Percentiles rank a stretch among this genome's conserved stretches.
Conservation (phyloP, 2,888 invertebrate genomes). For the Zygogramma bicolorata region DNA sequence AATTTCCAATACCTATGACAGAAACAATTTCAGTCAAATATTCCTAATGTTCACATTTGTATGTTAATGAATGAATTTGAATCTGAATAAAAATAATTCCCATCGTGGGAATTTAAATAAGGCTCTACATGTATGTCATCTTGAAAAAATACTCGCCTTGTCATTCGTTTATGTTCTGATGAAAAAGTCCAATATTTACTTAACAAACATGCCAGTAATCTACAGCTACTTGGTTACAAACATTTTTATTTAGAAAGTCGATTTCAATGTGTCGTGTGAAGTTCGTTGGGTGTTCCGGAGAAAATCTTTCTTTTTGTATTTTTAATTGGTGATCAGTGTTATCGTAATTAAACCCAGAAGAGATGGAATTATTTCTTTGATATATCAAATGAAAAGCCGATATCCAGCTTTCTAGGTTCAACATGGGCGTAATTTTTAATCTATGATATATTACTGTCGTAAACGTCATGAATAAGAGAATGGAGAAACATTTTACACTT, state of each 20-base stretch:
- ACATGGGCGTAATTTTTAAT: neutral
- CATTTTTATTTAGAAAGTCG: constrained; percentile 18
- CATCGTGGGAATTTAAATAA: constrained; percentile 40
- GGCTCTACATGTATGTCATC: constrained; percentile 33
- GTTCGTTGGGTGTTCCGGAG: neutral
- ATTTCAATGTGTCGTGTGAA: constrained; percentile 2
- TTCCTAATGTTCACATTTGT: constrained; percentile 33
- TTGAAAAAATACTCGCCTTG: constrained; percentile 32
- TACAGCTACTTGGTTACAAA: constrained; percentile 15
- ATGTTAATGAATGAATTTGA: constrained; percentile 37
- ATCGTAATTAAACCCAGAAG: neutral
- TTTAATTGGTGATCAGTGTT: neutral
- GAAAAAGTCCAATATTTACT: constrained; percentile 35
- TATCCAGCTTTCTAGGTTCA: neutral
- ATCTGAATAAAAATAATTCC: constrained; percentile 37
- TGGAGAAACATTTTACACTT: too few species aligned
- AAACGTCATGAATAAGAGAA: neutral
- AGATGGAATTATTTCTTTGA: neutral
- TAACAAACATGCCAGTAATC: constrained; percentile 19
- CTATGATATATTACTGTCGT: neutral
- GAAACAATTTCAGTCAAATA: constrained; percentile 11
- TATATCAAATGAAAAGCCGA: neutral
- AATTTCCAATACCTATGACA: neutral
- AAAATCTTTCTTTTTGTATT: neutral
- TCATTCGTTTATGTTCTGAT: constrained; percentile 27